Conservation (phyloP, 2,888 invertebrate species). For the Hartigia nigra region DNA sequence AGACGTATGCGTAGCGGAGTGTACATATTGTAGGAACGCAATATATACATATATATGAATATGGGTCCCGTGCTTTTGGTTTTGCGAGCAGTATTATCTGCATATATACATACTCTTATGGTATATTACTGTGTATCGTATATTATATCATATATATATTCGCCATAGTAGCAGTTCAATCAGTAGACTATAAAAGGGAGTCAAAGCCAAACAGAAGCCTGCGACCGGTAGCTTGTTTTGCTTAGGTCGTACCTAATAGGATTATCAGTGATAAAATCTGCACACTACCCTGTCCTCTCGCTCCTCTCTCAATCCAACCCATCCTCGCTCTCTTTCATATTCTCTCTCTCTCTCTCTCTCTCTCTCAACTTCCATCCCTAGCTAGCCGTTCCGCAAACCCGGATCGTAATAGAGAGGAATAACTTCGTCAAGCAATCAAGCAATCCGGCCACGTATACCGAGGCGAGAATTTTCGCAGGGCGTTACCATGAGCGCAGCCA, state of each 20-base stretch:
- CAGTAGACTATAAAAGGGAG: conserved; percentile 24
- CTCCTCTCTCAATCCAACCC: not conserved
- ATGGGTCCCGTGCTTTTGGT: conserved; percentile 26
- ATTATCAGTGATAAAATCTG: conserved; percentile 14
- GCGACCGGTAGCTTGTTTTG: conserved; percentile 6
- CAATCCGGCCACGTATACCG: not conserved
- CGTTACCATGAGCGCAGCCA: not conserved
- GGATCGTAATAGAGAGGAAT: conserved; percentile 8
- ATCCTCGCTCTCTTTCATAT: not conserved
- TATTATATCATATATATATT: not conserved
- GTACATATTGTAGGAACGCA: not conserved
- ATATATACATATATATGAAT: not conserved
- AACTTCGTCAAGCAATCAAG: not conserved
- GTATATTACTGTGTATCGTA: not conserved
- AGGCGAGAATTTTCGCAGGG: not conserved
- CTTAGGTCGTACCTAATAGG: conserved; percentile 18
- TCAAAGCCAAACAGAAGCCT: conserved; percentile 20
- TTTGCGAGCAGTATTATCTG: conserved; percentile 19
- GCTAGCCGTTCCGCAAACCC: not conserved
- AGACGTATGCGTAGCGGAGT: not conserved
- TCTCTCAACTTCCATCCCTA: not conserved
- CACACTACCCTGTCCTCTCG: not conserved
- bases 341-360: not conserved
- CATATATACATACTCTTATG: not conserved
- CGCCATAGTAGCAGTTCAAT: conserved; percentile 13